These are phyloP conservation scores for Nycticorax nycticorax DNA, from an alignment of 2,113 vertebrate genomes.

Conservation along the genomic window DNA sequence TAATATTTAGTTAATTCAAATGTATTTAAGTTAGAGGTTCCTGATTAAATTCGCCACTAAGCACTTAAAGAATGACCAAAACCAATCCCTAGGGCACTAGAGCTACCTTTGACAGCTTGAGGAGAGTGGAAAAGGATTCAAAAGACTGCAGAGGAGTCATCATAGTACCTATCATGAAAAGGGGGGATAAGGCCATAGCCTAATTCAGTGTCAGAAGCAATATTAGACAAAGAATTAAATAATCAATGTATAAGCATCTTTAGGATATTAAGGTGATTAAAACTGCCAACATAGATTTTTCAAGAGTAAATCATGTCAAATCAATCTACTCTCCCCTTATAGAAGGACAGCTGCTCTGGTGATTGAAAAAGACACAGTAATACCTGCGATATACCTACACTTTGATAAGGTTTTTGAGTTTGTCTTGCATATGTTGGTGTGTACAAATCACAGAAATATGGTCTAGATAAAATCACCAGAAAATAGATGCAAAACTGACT, in stretches of 20 bases:
- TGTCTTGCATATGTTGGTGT: neutral
- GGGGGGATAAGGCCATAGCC: neutral
- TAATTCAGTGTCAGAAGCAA: neutral
- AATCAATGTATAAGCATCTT: neutral
- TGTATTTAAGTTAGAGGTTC: neutral
- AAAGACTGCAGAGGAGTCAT: neutral
- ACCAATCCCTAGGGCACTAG: neutral
- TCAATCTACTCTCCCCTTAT: neutral
- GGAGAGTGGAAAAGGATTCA: neutral
- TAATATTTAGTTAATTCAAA: neutral
- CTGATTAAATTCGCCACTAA: neutral
- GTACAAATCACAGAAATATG: neutral
- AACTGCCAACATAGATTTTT: neutral
- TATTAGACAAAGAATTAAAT: neutral
- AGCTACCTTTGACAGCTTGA: neutral
- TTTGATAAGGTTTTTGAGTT: neutral
- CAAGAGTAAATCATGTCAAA: neutral
- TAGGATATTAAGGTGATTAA: neutral
- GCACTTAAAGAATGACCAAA: neutral
- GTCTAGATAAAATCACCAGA: neutral
- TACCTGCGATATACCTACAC: neutral
- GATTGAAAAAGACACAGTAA: neutral
- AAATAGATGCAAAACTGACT: neutral
- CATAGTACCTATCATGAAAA: neutral
- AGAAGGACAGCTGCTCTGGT: neutral